Conservation (phyloP, 53 echinoderm and acorn worm species). For the Antedon mediterranea region DNA sequence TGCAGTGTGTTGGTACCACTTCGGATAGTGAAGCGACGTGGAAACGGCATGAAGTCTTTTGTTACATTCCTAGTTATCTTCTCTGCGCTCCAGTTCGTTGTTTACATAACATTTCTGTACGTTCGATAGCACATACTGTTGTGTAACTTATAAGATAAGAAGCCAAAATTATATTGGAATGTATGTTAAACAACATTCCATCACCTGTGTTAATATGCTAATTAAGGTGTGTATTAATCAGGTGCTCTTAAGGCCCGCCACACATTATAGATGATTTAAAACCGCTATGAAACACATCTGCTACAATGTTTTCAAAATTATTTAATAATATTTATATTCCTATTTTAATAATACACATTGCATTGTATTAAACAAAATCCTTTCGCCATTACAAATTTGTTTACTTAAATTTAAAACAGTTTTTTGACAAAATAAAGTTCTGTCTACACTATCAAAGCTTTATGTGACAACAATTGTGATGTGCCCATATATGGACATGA, state of each 20-base stretch:
- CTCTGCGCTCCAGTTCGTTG: conserved; percentile 66
- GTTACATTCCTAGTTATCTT: conserved; percentile 78
- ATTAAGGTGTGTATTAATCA: not conserved
- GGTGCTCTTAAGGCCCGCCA: not conserved
- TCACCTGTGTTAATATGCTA: not conserved
- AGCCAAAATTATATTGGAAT: not conserved
- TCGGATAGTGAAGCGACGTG: conserved; percentile 73
- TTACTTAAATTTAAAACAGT: no score
- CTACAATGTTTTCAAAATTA: no score
- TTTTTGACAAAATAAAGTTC: no score
- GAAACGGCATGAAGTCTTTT: conserved; percentile 78
- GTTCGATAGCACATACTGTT: not conserved
- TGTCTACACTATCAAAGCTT: no score
- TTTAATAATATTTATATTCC: no score
- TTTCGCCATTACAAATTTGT: no score
- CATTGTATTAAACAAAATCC: no score
- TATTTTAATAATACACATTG: no score
- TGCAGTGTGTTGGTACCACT: conserved; percentile 85
- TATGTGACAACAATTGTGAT: no score
- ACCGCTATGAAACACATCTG: no score
- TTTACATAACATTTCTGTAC: conserved; percentile 47
- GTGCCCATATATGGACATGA: no score
- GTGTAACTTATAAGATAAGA: not conserved
- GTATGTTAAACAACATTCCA: not conserved
- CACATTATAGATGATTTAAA: no score